phyloP scores from a whole-genome alignment of 2,797 vertebrate species.

The Lycodopsis pacificus region DNA sequence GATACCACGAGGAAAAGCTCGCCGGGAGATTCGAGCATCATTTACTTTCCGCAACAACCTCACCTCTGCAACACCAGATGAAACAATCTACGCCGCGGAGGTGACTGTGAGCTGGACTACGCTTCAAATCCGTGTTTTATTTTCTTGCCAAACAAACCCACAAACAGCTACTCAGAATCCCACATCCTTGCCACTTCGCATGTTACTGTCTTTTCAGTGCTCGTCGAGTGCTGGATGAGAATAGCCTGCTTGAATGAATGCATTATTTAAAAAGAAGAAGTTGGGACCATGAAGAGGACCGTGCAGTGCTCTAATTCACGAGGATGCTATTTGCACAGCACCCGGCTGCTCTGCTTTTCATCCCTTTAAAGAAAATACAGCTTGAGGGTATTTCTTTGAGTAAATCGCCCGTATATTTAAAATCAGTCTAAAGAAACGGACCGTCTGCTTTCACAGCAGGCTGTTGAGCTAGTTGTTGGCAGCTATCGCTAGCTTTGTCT shows the following conservation, averaged over 20 bases:
- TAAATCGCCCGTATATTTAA: neutral
- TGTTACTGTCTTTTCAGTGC: neutral
- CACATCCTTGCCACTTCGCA: neutral
- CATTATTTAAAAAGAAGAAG: neutral
- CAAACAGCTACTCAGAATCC: neutral
- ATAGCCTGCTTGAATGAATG: neutral
- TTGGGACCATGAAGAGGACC: neutral
- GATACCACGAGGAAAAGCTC: constrained; percentile 16
- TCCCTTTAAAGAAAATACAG: neutral
- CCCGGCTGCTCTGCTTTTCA: neutral
- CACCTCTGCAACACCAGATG: constrained; percentile 14
- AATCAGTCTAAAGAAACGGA: neutral
- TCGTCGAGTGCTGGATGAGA: neutral
- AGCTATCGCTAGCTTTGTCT: neutral
- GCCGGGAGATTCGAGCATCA: constrained; percentile 45
- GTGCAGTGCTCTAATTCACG: neutral
- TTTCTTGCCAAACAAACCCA: neutral
- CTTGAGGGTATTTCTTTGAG: constrained; percentile 15
- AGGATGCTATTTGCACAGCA: neutral
- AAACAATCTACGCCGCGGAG: constrained; percentile 1
- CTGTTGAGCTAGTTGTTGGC: neutral
- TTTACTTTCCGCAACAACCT: constrained; percentile 45
- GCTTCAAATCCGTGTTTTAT: neutral
- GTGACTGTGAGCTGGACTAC: neutral
- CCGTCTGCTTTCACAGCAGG: neutral